Evolutionary conservation across 2,113 vertebrate genomes (phyloP).

Genomic region (Orientallactaga bullata): DNA sequence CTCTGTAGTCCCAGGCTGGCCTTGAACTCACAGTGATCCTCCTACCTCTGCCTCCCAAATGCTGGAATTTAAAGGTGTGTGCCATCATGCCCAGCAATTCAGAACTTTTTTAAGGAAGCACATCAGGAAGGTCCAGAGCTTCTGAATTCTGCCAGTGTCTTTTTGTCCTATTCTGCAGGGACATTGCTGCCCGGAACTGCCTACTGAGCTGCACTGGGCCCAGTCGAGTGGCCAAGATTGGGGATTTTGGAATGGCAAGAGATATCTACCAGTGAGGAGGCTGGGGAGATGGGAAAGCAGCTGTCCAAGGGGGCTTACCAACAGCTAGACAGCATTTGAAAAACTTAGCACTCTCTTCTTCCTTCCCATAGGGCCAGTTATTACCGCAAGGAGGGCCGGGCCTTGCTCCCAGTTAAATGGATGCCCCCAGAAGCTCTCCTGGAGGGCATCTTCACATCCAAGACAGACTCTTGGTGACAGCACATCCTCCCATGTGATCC

Average conservation of each 20-base stretch:
- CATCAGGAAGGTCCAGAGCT: background rate
- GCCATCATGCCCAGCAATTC: no score
- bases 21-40: no score
- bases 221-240: conserved; percentile 93
- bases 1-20: no score
- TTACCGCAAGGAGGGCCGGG: conserved; percentile 93
- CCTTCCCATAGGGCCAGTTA: conserved; percentile 91
- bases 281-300: background rate
- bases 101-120: conserved; percentile 21
- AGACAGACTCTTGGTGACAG: conserved; percentile 96
- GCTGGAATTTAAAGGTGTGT: no score
- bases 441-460: conserved; percentile 96
- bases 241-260: conserved; percentile 96
- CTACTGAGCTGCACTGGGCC: conserved; percentile 92
- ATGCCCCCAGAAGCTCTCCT: conserved; percentile 96
- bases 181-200: conserved; percentile 96
- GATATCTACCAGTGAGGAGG: conserved; percentile 92
- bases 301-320: background rate
- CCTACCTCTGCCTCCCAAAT: no score
- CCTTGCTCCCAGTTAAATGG: conserved; percentile 96
- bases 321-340: background rate
- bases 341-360: background rate
- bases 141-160: background rate
- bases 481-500: background rate
- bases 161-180: conserved; percentile 85